Conservation (phyloP, 2,113 vertebrate genomes). For the Platichthys flesus region DNA sequence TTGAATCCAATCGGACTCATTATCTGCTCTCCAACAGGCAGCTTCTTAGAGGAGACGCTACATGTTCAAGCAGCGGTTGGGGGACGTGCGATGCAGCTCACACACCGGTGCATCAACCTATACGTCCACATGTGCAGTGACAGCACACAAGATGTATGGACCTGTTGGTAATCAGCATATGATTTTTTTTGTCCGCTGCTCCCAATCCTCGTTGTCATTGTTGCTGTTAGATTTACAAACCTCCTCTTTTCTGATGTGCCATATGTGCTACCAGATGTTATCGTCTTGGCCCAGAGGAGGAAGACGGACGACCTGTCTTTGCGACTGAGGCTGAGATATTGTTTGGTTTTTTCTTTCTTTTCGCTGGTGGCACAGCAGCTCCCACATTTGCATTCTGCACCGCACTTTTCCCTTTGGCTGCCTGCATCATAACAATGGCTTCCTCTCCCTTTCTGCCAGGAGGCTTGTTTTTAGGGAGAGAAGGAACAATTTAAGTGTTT, state of each 20-base stretch:
- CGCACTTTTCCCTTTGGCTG: conserved; percentile 60
- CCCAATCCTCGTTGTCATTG: conserved; percentile 68
- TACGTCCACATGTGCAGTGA: conserved; percentile 11
- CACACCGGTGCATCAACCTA: not conserved
- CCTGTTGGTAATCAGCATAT: conserved; percentile 61
- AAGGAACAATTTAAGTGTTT: conserved; percentile 30
- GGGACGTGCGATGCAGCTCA: conserved; percentile 1
- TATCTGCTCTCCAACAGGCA: conserved; percentile 18
- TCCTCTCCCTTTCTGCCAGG: conserved; percentile 53
- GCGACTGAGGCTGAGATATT: conserved; percentile 80
- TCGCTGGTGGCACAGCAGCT: not conserved
- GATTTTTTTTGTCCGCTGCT: conserved; percentile 59
- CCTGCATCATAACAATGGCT: conserved; percentile 57
- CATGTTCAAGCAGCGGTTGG: conserved; percentile 1
- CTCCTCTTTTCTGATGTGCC: conserved; percentile 69
- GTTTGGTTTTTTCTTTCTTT: conserved; percentile 10
- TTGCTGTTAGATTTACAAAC: conserved; percentile 78
- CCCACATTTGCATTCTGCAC: conserved; percentile 70
- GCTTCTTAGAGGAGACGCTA: not conserved
- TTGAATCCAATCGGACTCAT: conserved; percentile 36
- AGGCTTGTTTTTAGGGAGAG: conserved; percentile 48
- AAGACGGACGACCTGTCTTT: conserved; percentile 83
- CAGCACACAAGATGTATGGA: conserved; percentile 46
- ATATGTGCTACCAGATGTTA: conserved; percentile 83
- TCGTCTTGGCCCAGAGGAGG: conserved; percentile 72